Base-by-base conservation (phyloP, 2,888 invertebrate species). In the Sympetrum striolatum region DNA sequence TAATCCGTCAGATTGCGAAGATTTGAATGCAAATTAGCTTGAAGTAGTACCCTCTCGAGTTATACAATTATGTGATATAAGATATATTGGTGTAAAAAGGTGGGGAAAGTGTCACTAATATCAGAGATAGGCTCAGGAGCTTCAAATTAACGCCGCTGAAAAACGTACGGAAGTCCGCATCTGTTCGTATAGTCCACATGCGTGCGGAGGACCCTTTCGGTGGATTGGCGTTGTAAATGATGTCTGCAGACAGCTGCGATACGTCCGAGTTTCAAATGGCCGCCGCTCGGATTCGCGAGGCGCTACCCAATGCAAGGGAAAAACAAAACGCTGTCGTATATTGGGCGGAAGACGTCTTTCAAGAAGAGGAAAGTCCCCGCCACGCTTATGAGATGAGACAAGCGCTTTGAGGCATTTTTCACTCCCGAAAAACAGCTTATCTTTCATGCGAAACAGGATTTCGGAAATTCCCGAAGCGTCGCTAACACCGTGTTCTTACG, bases 341-440 rank as follows among this genome's bases (percentile, higher is more conserved):
- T 73, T 31, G 73, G 25, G 53, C 53, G 53, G 73, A 73, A 73
- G 73, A 31, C 31, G 73, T 73, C 73, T 31, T 73, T 73, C 25
- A 73, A 73, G 73, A 73, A 14, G 73, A 31, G 44, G 44, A 44
- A 39, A 39, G 10, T 73, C 31, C 18, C n/a, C 60, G 86, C 58
- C 86, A 86, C 86, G 58, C 86, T 86, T 86, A 86, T 60, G 86
- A 60, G 86, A 86, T n/a, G 86, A 86, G 86, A 86, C 86, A 86
- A 58, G 58, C 60, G 22, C 39, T 58, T 60, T n/a, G 53, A 53
- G 53, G 53, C 53, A 14, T 31, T 25, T 31, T 73, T 73, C 73
- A 73, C 73, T 31, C 6, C 31, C 53, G 53, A 15, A 53, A 53
- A 73, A 25, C 25, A 22, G 73, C 73, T 73, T 64, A 64, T 64